These are phyloP conservation scores for Mythimna loreyi DNA, from an alignment of 2,888 invertebrate genomes.

Conservation along the genomic window DNA sequence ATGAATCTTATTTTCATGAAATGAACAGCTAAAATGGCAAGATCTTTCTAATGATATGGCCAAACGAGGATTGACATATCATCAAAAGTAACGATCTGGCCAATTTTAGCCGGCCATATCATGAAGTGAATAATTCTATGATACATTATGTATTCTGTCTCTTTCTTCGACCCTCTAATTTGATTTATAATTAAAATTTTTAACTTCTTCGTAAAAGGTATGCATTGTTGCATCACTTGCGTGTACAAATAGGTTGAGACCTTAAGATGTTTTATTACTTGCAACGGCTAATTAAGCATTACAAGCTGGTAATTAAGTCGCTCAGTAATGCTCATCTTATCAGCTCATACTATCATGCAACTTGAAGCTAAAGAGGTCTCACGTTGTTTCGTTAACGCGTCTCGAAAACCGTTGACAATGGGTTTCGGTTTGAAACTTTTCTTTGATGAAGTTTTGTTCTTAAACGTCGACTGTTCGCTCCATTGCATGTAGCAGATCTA, in stretches of 20 bases:
- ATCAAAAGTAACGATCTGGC: too few species aligned
- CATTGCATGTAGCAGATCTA: constrained; percentile 56
- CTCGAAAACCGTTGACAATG: constrained; percentile 72
- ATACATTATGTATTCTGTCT: constrained; percentile 27
- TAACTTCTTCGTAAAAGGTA: constrained; percentile 5
- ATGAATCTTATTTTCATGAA: too few species aligned
- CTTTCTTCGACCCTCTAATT: constrained; percentile 3
- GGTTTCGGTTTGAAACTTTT: constrained; percentile 59
- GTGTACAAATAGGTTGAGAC: constrained; percentile 34
- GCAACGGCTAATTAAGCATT: constrained; percentile 37
- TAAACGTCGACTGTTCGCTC: constrained; percentile 77
- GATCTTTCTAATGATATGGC: too few species aligned
- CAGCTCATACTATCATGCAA: constrained; percentile 26
- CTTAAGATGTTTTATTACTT: constrained; percentile 31
- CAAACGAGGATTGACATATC: too few species aligned
- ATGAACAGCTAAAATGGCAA: too few species aligned
- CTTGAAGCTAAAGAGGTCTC: constrained; percentile 65
- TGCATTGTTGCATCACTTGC: constrained; percentile 22
- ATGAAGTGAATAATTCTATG: too few species aligned
- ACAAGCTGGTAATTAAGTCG: constrained; percentile 42
- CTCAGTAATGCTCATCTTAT: constrained; percentile 58
- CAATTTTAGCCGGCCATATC: too few species aligned
- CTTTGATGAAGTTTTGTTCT: constrained; percentile 66
- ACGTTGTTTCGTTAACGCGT: constrained; percentile 70
- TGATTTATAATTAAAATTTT: neutral